Percentiles rank a stretch among this genome's conserved stretches.
These are phyloP conservation scores for Rhabdornis inornatus DNA, from an alignment of 2,113 vertebrate genomes.

Conservation along the genomic window DNA sequence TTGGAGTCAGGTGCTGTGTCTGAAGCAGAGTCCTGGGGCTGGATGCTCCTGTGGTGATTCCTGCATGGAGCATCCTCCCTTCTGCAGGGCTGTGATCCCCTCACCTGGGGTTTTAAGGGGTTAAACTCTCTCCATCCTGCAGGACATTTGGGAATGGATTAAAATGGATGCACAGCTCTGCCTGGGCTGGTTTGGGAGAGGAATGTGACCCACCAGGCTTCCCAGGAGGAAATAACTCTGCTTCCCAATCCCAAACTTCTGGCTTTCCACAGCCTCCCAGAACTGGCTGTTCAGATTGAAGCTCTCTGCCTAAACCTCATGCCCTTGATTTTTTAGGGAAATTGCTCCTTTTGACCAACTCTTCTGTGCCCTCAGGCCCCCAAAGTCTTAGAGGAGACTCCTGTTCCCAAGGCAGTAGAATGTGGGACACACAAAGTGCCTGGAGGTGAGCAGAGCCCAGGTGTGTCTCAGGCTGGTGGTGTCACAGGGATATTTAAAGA, in stretches of 20 bases:
- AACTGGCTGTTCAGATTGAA: not conserved
- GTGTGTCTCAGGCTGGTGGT: not conserved
- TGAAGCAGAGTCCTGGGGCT: constrained; percentile 4
- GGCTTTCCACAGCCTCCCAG: not conserved
- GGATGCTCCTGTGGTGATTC: not conserved
- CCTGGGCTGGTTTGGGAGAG: not conserved
- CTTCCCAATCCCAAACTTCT: not conserved
- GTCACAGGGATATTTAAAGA: not conserved
- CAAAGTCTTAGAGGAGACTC: not conserved
- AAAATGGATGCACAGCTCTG: not conserved
- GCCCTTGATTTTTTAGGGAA: not conserved
- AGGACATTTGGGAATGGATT: not conserved
- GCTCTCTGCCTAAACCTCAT: not conserved
- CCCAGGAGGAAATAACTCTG: not conserved
- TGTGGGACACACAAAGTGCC: not conserved
- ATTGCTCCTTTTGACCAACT: not conserved
- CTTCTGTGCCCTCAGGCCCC: not conserved
- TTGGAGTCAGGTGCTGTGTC: not conserved
- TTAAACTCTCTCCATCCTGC: constrained; percentile 10
- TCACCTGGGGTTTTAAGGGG: not conserved
- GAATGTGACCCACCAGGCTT: not conserved
- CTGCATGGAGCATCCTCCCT: not conserved
- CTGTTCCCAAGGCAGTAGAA: not conserved
- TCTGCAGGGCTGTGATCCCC: not conserved
- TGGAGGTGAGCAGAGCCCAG: not conserved